Percentiles rank a stretch among this genome's conserved stretches.
Conservation (phyloP, 2,888 invertebrate genomes). For the Troides oblongomaculatus region DNA sequence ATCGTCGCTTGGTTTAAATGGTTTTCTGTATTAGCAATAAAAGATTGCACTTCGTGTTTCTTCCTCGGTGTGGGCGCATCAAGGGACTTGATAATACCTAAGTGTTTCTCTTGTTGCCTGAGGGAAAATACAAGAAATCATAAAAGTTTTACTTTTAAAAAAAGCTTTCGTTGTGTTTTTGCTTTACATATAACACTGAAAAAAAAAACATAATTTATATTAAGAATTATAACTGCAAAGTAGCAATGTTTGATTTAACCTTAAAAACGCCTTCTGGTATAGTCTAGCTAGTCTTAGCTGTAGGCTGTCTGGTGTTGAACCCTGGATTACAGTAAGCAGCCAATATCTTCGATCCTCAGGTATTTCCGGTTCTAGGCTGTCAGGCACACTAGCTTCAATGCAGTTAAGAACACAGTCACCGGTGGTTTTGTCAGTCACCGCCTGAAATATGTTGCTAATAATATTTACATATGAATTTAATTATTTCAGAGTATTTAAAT, state of each 20-base stretch:
- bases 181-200: not conserved
- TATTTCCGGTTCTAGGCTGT: slow-evolving; percentile 75
- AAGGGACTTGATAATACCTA: slow-evolving; percentile 83
- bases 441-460: slow-evolving; percentile 43
- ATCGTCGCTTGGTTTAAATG: slow-evolving; percentile 44
- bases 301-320: slow-evolving; percentile 81
- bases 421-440: slow-evolving; percentile 71
- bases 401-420: slow-evolving; percentile 79
- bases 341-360: slow-evolving; percentile 87
- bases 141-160: not conserved
- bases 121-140: slow-evolving; percentile 33
- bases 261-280: slow-evolving; percentile 89
- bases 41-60: slow-evolving; percentile 75
- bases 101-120: slow-evolving; percentile 90
- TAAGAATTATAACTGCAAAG: not conserved
- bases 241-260: slow-evolving; percentile 65
- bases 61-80: slow-evolving; percentile 68
- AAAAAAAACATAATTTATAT: not conserved
- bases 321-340: slow-evolving; percentile 88
- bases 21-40: slow-evolving; percentile 62
- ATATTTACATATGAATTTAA: not conserved
- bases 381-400: slow-evolving; percentile 64
- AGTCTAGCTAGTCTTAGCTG: slow-evolving; percentile 87
- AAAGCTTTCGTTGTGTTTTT: not conserved
- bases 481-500: not conserved